Evolutionary conservation across 2,797 vertebrate species (phyloP), one percentile per base, ranked within the genome.

Genomic region (Nyctibius grandis): DNA sequence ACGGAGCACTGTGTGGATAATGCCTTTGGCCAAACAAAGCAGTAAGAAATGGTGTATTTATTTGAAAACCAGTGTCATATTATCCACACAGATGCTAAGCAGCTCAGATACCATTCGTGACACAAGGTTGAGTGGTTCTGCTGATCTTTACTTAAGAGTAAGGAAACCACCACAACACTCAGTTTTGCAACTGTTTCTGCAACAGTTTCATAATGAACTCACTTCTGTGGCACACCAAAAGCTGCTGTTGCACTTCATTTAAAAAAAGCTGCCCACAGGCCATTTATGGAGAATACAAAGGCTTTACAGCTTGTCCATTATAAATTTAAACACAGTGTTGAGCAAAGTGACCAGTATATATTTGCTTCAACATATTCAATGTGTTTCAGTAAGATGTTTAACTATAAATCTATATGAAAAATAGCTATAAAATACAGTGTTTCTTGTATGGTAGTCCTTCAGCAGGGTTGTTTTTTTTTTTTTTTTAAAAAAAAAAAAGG

Each of bases 391-490:
- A 97, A 97, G 97, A 97, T 97, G 91, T 96, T 96, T 86, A 97
- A 97, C 97, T 97, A 97, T 94, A 98, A 97, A 97, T 95, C 97
- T 98, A 93, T 95, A 95, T 97, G 97, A 98, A 97, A 97, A 97
- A 98, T 95, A 97, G 92, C 95, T 98, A 97, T 92, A 97, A 97
- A 98, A 97, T 97, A 97, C 96, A 97, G 98, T 98, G 97, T 97
- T 91, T 96, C 95, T 87, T 63, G 88, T 96, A 93, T 96, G 97
- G 95, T 97, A 96, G 92, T 95, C 93, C 93, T 95, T 95, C 96
- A 91, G 93, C 97, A 97, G 81, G 96, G 96, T 59, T 90, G 90
- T 56, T 75, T 44, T 44, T n/a, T n/a, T n/a, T n/a, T n/a, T n/a
- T n/a, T n/a, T n/a, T n/a, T n/a, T n/a, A n/a, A n/a, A n/a, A 21